A percentile compares a stretch with the other conserved stretches of the same genome.
Conservation (phyloP, 2,113 vertebrate species). For the Hucho hucho region DNA sequence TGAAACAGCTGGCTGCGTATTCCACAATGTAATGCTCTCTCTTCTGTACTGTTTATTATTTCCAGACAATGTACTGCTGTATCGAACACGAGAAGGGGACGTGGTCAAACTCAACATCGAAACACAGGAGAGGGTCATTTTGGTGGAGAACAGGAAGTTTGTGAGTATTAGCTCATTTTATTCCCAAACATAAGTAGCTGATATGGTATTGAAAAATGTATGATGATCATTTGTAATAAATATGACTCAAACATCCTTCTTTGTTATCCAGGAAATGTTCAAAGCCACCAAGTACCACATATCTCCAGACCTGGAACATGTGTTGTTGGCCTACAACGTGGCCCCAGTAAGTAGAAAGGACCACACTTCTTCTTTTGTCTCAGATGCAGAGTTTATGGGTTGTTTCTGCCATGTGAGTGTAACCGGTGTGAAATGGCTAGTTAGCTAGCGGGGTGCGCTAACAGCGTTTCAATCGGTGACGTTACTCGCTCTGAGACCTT, state of each 20-base stretch:
- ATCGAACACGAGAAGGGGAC: slow-evolving; percentile 80
- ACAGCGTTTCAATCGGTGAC: no score
- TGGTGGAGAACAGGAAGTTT: slow-evolving; percentile 91
- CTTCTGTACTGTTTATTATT: not conserved
- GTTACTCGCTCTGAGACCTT: no score
- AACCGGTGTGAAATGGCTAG: no score
- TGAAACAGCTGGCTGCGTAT: no score
- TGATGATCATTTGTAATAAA: not conserved
- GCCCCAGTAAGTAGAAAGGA: slow-evolving; percentile 78
- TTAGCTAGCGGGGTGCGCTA: no score
- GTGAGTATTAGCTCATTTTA: slow-evolving; percentile 75
- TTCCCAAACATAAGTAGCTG: not conserved
- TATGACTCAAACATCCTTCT: not conserved
- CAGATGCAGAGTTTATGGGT: not conserved
- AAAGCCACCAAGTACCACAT: slow-evolving; percentile 87
- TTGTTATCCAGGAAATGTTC: slow-evolving; percentile 78
- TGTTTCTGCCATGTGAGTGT: not conserved
- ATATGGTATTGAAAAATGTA: not conserved
- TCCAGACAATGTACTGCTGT: slow-evolving; percentile 87
- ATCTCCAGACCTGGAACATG: slow-evolving; percentile 89
- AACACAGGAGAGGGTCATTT: slow-evolving; percentile 70
- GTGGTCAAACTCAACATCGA: slow-evolving; percentile 83
- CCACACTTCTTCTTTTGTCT: not conserved
- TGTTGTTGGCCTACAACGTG: slow-evolving; percentile 87
- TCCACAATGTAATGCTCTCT: not conserved